phyloP scores from a whole-genome alignment of 2,888 invertebrate species.

The Drosophila macrospina region DNA sequence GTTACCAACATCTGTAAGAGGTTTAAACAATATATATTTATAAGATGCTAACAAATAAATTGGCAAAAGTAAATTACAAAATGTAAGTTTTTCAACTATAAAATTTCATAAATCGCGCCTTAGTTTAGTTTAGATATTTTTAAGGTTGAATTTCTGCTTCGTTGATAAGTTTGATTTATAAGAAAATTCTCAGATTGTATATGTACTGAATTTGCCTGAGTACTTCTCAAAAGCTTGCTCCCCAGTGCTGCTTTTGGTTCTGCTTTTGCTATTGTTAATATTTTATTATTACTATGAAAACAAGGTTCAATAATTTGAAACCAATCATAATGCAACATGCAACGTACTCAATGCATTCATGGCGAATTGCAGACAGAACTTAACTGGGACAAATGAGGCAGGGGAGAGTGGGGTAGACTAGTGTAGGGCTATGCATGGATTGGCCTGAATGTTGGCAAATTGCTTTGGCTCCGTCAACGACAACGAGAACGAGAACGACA shows the following conservation, averaged over 20 bases:
- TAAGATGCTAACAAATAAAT: neutral
- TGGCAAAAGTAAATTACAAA: neutral
- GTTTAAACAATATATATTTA: neutral
- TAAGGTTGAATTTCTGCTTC: no score
- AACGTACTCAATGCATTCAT: conserved; percentile 21
- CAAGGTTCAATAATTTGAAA: conserved; percentile 15
- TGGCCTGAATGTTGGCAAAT: conserved; percentile 40
- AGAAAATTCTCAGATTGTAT: no score
- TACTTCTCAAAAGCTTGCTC: no score
- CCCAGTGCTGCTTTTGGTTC: no score
- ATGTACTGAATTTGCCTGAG: no score
- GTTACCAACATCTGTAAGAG: conserved; percentile 2
- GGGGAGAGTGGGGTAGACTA: neutral
- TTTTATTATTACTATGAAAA: conserved; percentile 10
- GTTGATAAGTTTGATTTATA: no score
- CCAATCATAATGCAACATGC: conserved; percentile 66
- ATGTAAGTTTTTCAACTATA: neutral
- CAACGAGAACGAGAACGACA: neutral
- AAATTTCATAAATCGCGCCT: no score
- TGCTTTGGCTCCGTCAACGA: conserved; percentile 21
- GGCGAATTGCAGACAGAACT: conserved; percentile 19
- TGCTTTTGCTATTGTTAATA: conserved; percentile 3
- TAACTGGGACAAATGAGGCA: conserved; percentile 33
- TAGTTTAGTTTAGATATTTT: no score
- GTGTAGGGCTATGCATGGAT: neutral